Percentiles rank a stretch among this genome's conserved stretches.
Evolutionary conservation across 1,140 invertebrate species (phyloP).

Genomic region (Calosoma granatense): DNA sequence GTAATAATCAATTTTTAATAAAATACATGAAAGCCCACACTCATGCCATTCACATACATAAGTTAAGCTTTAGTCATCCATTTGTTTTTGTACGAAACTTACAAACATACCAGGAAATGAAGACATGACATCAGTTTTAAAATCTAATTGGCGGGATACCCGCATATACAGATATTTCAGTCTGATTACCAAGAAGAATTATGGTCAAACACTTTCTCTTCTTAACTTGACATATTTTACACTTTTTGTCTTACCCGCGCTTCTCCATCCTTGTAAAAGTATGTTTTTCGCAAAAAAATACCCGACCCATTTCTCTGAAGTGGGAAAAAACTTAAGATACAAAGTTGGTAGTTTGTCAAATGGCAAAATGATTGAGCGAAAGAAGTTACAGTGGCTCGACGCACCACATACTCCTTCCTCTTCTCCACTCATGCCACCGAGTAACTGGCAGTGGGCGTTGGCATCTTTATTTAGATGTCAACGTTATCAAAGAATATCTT

Average conservation of each 20-base stretch:
- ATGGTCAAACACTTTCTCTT: not conserved
- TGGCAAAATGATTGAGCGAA: slow-evolving; percentile 8
- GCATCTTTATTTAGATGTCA: not conserved
- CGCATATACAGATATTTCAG: no score
- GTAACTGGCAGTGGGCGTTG: not conserved
- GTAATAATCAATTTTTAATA: no score
- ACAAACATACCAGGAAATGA: no score
- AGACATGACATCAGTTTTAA: no score
- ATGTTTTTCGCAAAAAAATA: not conserved
- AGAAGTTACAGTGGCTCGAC: not conserved
- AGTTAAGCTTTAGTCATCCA: no score
- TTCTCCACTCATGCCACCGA: not conserved
- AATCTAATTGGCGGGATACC: no score
- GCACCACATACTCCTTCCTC: not conserved
- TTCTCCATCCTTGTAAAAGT: not conserved
- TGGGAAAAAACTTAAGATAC: slow-evolving; percentile 5
- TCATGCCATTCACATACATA: no score
- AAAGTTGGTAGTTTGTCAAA: slow-evolving; percentile 8
- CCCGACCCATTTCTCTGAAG: slow-evolving; percentile 1
- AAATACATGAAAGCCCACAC: no score
- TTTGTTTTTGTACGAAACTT: no score
- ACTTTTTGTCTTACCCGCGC: not conserved
- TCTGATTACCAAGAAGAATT: not conserved
- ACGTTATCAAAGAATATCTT: no score
- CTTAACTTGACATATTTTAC: not conserved